Conservation (phyloP, 2,888 invertebrate genomes). For the Parthenolecanium corni region DNA sequence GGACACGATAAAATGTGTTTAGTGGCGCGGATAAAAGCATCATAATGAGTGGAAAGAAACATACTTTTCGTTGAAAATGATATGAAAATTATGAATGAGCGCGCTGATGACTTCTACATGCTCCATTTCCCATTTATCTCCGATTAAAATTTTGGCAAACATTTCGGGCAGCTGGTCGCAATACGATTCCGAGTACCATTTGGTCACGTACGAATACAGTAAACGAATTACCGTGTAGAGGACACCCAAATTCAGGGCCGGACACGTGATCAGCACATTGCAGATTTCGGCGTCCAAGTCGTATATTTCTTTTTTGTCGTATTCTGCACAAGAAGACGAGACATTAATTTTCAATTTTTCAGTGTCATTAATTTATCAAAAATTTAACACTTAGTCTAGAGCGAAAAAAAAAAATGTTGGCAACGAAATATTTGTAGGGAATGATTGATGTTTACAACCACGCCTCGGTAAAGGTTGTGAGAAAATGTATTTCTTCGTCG, state of each 20-base stretch:
- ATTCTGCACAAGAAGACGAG: not conserved
- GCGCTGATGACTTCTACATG: conserved; percentile 20
- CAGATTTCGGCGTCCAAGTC: conserved; percentile 20
- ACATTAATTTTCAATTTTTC: not conserved
- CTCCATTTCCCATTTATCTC: conserved; percentile 4
- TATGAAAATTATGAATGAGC: conserved; percentile 21
- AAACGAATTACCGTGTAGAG: conserved; percentile 18
- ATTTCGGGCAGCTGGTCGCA: conserved; percentile 21
- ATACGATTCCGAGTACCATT: conserved; percentile 18
- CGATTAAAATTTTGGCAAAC: conserved; percentile 25
- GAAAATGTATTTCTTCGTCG: no score
- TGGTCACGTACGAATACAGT: conserved; percentile 13
- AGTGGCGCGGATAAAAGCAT: no score
- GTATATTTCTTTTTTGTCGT: conserved; percentile 23
- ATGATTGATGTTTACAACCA: no score
- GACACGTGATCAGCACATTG: conserved; percentile 17
- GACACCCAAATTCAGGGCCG: conserved; percentile 22
- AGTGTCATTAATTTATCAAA: no score
- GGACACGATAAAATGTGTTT: no score
- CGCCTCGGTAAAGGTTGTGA: no score
- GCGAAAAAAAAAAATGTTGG: no score
- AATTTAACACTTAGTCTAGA: no score
- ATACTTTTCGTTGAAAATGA: conserved; percentile 23
- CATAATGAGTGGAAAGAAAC: no score
- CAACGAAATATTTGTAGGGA: no score